phyloP scores from a whole-genome alignment of 2,113 vertebrate genomes.

The Hylia prasina region DNA sequence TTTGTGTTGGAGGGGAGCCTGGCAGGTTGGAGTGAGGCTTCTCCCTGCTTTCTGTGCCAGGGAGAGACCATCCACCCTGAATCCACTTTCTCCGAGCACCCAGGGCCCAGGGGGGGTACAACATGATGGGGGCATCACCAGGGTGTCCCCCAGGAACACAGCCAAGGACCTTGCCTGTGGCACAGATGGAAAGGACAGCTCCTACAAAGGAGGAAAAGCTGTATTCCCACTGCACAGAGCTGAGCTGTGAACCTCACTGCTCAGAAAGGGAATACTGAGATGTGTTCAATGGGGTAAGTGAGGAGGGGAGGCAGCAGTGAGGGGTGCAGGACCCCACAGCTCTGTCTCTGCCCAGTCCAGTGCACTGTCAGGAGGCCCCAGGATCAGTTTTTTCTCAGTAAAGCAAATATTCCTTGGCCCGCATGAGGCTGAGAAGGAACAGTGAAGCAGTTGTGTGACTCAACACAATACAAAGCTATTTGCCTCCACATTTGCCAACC shows the following conservation, averaged over 20 bases:
- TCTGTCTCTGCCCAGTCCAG: fast-evolving
- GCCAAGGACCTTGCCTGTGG: neutral
- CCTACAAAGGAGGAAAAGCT: neutral
- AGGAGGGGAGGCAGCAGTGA: neutral
- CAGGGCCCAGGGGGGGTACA: neutral
- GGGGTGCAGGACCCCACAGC: neutral
- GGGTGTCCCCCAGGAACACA: neutral
- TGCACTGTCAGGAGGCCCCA: too few species aligned
- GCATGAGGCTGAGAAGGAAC: neutral
- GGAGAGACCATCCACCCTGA: neutral
- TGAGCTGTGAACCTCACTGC: neutral
- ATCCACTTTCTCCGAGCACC: fast-evolving
- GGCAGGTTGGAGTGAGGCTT: neutral
- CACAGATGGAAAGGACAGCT: neutral
- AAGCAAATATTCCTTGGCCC: neutral
- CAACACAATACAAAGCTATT: neutral
- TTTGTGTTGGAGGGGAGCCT: neutral
- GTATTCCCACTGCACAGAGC: fast-evolving
- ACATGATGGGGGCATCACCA: fast-evolving
- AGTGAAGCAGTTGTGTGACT: neutral
- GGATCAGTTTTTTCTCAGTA: neutral
- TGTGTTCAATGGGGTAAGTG: fast-evolving
- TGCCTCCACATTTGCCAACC: neutral
- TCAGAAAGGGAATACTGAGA: neutral
- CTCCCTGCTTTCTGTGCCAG: fast-evolving